Conservation (phyloP, 2,888 invertebrate species). For the Stenurella melanura region DNA sequence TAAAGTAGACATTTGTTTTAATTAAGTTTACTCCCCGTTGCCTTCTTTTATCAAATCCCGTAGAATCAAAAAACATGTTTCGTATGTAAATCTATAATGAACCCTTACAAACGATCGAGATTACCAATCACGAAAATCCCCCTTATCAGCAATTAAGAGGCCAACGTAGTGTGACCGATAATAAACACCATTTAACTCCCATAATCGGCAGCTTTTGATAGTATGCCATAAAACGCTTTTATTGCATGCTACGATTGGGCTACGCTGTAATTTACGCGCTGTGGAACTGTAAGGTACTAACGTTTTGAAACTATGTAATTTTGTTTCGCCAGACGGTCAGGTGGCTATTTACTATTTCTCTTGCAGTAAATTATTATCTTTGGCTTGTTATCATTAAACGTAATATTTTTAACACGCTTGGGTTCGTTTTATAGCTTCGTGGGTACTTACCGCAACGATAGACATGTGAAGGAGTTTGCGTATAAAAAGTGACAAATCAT, state of each 20-base stretch:
- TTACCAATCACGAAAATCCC: neutral
- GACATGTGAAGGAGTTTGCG: neutral
- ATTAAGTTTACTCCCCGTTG: neutral
- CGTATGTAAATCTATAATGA: neutral
- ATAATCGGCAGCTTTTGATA: constrained; percentile 33
- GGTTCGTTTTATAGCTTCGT: neutral
- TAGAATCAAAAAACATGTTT: neutral
- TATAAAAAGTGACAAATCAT: neutral
- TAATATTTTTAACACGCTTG: constrained; percentile 14
- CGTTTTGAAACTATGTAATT: constrained; percentile 29
- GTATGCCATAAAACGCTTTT: constrained; percentile 29
- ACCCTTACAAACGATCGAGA: neutral
- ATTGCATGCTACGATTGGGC: constrained; percentile 14
- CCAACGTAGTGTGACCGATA: neutral
- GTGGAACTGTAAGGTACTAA: constrained; percentile 6
- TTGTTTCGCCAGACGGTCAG: neutral
- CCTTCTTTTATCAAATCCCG: neutral
- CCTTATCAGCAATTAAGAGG: neutral
- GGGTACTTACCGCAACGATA: neutral
- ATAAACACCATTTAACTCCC: constrained; percentile 28
- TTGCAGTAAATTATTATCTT: constrained; percentile 5
- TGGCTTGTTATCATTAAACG: constrained; percentile 16
- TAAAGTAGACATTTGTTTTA: neutral
- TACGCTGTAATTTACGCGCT: constrained; percentile 22
- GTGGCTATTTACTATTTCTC: neutral